phyloP scores from a whole-genome alignment of 2,797 vertebrate species.

The Gila robusta region DNA sequence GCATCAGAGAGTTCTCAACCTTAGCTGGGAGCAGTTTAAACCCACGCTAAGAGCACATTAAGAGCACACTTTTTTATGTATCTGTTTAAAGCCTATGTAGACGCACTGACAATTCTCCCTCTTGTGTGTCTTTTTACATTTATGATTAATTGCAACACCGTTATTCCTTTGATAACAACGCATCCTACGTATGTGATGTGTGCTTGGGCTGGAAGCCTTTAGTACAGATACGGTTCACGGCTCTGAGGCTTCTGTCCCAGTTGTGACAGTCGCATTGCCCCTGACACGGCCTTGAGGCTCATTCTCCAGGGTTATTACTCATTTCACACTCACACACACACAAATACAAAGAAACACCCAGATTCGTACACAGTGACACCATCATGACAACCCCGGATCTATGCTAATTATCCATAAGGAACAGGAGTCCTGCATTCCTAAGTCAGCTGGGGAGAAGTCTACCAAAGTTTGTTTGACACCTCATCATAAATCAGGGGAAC shows the following conservation, averaged over 20 bases:
- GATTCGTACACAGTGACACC: slow-evolving; percentile 6
- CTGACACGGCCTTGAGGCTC: slow-evolving; percentile 54
- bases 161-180: slow-evolving; percentile 54
- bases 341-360: slow-evolving; percentile 28
- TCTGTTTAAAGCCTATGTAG: slow-evolving; percentile 14
- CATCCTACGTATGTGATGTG: slow-evolving; percentile 2
- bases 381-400: slow-evolving; percentile 53
- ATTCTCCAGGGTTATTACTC: slow-evolving; percentile 62
- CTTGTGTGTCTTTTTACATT: slow-evolving; percentile 30
- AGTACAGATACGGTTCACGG: slow-evolving; percentile 28
- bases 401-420: slow-evolving; percentile 63
- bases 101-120: background rate
- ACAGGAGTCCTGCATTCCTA: slow-evolving; percentile 57
- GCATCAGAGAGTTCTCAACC: slow-evolving; percentile 48
- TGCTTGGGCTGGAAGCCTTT: slow-evolving; percentile 24
- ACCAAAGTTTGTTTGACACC: slow-evolving; percentile 64
- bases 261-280: slow-evolving; percentile 55
- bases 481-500: slow-evolving; percentile 72
- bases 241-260: slow-evolving; percentile 53
- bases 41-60: slow-evolving; percentile 38
- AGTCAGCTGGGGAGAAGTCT: slow-evolving; percentile 65
- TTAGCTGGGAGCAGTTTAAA: slow-evolving; percentile 33
- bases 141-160: slow-evolving; percentile 58
- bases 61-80: slow-evolving; percentile 23
- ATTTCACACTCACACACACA: slow-evolving; percentile 33